Conservation (phyloP, 2,113 vertebrate genomes). For the Chlorodrepanis virens region DNA sequence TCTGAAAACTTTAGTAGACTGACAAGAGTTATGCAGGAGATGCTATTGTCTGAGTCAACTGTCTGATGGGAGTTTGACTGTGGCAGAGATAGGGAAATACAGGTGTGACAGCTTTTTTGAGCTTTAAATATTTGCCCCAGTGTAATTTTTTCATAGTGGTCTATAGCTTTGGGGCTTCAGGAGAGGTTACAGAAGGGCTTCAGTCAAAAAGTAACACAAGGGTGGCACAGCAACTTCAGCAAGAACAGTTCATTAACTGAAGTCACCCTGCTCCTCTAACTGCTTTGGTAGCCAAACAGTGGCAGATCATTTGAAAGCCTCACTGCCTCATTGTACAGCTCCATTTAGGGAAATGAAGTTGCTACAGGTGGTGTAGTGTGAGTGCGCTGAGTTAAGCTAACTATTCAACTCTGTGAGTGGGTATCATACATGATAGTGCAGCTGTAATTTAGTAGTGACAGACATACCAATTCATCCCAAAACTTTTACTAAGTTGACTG, state of each 20-base stretch:
- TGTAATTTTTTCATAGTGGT: not conserved
- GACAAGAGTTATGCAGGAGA: not conserved
- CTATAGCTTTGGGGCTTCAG: not conserved
- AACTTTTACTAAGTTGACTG: not conserved
- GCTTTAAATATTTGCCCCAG: not conserved
- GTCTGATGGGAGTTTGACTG: not conserved
- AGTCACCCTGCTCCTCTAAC: not conserved
- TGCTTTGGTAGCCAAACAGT: not conserved
- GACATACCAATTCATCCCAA: not conserved
- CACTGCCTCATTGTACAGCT: not conserved
- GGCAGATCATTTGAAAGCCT: not conserved
- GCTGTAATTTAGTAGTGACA: not conserved
- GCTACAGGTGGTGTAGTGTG: not conserved
- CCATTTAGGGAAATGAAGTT: not conserved
- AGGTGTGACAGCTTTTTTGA: not conserved
- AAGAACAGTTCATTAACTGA: not conserved
- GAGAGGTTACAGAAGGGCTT: not conserved
- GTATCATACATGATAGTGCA: rapidly evolving
- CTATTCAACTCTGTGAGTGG: not conserved
- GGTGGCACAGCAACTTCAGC: not conserved
- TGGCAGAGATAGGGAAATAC: not conserved
- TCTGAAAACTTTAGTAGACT: not conserved
- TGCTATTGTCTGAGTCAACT: not conserved
- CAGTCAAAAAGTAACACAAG: not conserved
- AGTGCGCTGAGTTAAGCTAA: not conserved